Evolutionary conservation across 2,797 vertebrate genomes (phyloP), one percentile per base, ranked within the genome.

Genomic region (Pampus argenteus): DNA sequence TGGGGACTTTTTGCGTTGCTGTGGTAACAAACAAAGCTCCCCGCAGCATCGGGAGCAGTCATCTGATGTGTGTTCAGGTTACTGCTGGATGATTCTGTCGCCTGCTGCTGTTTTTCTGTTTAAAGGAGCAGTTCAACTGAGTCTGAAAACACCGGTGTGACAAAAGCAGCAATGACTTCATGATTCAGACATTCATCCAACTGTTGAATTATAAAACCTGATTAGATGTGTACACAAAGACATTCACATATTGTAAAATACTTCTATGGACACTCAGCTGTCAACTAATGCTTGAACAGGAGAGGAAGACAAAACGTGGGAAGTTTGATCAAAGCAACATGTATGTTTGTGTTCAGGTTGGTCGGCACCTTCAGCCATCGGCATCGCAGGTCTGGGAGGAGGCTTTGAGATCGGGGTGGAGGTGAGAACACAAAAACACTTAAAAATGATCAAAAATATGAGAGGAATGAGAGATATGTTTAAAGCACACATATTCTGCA

Each of bases 341-440:
- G 48, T 26, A 5, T 50, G 50, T 25, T 15, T 67, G 22, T 55
- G 11, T 66, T 34, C 73, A 99, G 98, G 92, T 1, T 99, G 98
- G 98, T 99, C 98, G 9, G 97, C 98, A 9, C 98, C 98, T 2
- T 97, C 98, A 20, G 98, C 97, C 77, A 97, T 99, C 38, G 98
- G 97, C 11, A 98, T 99, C 26, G 98, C 98, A 22, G 98, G 98
- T 20, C 94, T 99, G 26, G 98, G 98, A 42, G 98, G 97, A 86
- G 98, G 98, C 76, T 99, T 99, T 74, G 97, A 99, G 90, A 95
- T 99, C 18, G 98, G 98, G 47, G 95, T 99, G 50, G 98, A 99
- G 96, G 98, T 98, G 89, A 63, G 72, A 42, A 5, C 11, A 10
- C 29, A 6, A 6, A 6, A 6, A 31, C 29, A 31, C 9, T 31